Evolutionary conservation across 2,797 vertebrate species (phyloP).

Genomic region (Oryzias dopingdopingensis): DNA sequence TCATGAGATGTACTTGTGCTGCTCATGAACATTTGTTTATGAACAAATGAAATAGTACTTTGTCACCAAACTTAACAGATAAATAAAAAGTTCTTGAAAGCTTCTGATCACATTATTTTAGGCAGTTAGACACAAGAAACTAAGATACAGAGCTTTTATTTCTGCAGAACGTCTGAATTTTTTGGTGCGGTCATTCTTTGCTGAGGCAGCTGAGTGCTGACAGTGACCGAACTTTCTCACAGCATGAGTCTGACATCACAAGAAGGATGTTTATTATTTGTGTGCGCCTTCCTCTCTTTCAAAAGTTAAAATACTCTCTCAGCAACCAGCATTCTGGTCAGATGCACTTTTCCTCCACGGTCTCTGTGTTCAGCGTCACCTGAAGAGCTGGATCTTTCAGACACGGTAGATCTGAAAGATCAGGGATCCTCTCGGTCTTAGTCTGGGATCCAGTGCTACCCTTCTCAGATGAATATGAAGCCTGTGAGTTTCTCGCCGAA

Average conservation of each 20-base stretch:
- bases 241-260: slow-evolving; percentile 6
- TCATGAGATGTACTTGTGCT: too few species aligned
- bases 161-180: slow-evolving; percentile 21
- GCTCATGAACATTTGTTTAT: too few species aligned
- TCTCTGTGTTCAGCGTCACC: slow-evolving; percentile 81
- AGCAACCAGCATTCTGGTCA: slow-evolving; percentile 45
- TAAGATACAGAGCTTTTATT: slow-evolving; percentile 19
- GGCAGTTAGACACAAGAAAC: too few species aligned
- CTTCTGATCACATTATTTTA: too few species aligned
- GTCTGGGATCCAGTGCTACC: slow-evolving; percentile 58
- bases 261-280: slow-evolving; percentile 6
- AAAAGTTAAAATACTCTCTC: slow-evolving; percentile 17
- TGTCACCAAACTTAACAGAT: too few species aligned
- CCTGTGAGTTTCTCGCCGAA: slow-evolving; percentile 72
- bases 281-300: slow-evolving; percentile 21
- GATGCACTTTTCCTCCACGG: slow-evolving; percentile 87
- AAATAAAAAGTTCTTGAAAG: too few species aligned
- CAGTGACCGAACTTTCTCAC: slow-evolving; percentile 15
- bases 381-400: slow-evolving; percentile 81
- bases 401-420: slow-evolving; percentile 28
- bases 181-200: slow-evolving; percentile 16
- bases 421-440: slow-evolving; percentile 6
- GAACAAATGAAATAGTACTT: too few species aligned
- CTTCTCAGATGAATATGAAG: slow-evolving; percentile 75
- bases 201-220: slow-evolving; percentile 50